These are phyloP conservation scores for Dicyrtoma fusca DNA, from an alignment of 2,888 invertebrate species.

Conservation along the genomic window DNA sequence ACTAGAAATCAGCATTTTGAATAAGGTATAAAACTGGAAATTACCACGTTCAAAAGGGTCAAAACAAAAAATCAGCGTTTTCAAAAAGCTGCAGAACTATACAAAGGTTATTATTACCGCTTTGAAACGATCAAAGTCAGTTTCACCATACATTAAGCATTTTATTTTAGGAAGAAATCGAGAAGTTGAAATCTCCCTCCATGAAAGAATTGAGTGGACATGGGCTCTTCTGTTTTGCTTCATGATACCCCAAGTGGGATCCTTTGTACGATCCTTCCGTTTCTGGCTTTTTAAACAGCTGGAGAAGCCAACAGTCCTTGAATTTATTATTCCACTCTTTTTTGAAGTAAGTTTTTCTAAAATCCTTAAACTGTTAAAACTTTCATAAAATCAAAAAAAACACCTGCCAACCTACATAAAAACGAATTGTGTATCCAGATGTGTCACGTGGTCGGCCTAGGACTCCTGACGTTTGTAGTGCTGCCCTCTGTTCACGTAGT, in stretches of 20 bases:
- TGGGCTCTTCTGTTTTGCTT: conserved; percentile 58
- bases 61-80: too few relatives aligned
- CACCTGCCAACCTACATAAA: too few relatives aligned
- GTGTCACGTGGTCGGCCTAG: conserved; percentile 62
- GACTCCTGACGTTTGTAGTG: conserved; percentile 62
- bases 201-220: conserved; percentile 58
- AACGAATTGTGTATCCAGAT: conserved; percentile 61
- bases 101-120: too few relatives aligned
- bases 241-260: conserved; percentile 57
- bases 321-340: conserved; percentile 48
- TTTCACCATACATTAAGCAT: too few relatives aligned
- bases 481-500: conserved; percentile 62
- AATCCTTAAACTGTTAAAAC: too few relatives aligned
- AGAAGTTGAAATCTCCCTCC: conserved; percentile 44
- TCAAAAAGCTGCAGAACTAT: too few relatives aligned
- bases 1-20: too few relatives aligned
- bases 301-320: conserved; percentile 40
- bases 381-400: too few relatives aligned
- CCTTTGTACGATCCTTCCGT: conserved; percentile 56
- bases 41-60: too few relatives aligned
- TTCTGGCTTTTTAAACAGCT: conserved; percentile 57
- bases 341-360: conserved; percentile 51
- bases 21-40: too few relatives aligned
- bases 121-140: too few relatives aligned
- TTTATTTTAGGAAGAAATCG: too few relatives aligned